phyloP scores from a whole-genome alignment of 2,888 invertebrate species.

The Hymenopus coronatus region DNA sequence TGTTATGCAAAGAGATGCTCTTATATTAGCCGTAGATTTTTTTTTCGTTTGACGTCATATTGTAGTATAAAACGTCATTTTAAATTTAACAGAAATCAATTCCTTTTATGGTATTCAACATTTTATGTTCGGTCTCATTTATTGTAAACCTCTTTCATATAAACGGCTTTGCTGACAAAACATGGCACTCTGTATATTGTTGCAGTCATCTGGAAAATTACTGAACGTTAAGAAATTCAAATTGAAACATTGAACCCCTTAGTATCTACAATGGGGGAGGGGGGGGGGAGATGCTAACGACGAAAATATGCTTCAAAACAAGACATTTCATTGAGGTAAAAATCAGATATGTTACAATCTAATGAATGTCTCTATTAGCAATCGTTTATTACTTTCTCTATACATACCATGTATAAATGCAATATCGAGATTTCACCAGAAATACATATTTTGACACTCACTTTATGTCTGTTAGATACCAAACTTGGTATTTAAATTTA shows the following conservation, averaged over 20 bases:
- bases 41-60: neutral
- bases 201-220: neutral
- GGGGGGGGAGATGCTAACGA: no score
- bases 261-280: no score
- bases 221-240: neutral
- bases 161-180: neutral
- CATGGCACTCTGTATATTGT: neutral
- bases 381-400: no score
- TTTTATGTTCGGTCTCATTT: neutral
- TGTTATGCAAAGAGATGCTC: neutral
- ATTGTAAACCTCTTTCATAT: neutral
- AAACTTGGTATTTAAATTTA: no score
- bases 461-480: no score
- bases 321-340: no score
- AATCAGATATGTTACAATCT: no score
- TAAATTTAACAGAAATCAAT: neutral
- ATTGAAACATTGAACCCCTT: neutral
- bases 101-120: neutral
- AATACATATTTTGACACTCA: no score
- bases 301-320: no score
- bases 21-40: neutral
- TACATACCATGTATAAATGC: no score
- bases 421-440: no score
- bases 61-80: neutral
- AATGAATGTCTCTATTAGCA: no score